Evolutionary conservation across 2,113 vertebrate species (phyloP).

Genomic region (Raphicerus campestris): DNA sequence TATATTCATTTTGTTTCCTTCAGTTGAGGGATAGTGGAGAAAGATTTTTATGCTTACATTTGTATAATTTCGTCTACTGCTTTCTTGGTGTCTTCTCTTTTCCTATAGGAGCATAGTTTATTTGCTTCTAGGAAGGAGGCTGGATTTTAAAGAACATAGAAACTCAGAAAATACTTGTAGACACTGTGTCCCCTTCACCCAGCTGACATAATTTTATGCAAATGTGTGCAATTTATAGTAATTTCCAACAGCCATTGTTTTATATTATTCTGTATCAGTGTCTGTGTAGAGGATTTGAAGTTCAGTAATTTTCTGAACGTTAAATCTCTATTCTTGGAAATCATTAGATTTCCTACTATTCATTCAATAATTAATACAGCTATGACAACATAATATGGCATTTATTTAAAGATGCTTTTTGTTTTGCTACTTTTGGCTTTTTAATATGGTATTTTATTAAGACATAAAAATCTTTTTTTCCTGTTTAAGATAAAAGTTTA

Average conservation of each 20-base stretch:
- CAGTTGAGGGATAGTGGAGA: background rate
- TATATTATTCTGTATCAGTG: background rate
- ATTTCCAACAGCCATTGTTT: background rate
- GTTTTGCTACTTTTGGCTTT: background rate
- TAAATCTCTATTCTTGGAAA: background rate
- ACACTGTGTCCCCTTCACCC: background rate
- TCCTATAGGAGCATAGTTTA: background rate
- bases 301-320: conserved; percentile 8
- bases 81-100: background rate
- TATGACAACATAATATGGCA: background rate
- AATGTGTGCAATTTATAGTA: background rate
- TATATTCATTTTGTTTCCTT: conserved; percentile 5
- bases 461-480: background rate
- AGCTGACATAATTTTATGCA: background rate
- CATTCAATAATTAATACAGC: background rate
- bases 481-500: background rate
- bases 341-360: background rate
- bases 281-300: background rate
- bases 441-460: conserved; percentile 4
- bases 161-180: background rate
- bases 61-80: background rate
- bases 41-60: background rate
- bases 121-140: background rate
- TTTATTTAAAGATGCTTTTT: conserved; percentile 6
- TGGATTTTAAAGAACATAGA: background rate